Conservation (phyloP, 37 sponge, comb jelly and placozoan species). For the Chondrilla cf. caribensis region DNA sequence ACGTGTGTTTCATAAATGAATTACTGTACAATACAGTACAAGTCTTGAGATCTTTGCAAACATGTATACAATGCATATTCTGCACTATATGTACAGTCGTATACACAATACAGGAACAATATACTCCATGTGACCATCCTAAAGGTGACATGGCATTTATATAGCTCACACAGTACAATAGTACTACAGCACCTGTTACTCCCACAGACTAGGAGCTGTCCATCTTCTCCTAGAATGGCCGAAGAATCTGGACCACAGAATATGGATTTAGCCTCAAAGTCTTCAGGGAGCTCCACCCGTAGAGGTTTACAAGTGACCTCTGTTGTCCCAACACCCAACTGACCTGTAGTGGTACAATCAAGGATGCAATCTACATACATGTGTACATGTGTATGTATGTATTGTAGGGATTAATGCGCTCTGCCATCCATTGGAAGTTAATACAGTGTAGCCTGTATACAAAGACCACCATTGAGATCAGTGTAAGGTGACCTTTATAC, state of each 20-base stretch:
- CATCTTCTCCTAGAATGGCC: constrained; percentile 41
- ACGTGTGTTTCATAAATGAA: too few relatives aligned
- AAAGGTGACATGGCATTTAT: too few relatives aligned
- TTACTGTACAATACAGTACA: too few relatives aligned
- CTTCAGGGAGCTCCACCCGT: constrained; percentile 31
- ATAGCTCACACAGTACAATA: too few relatives aligned
- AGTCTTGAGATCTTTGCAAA: too few relatives aligned
- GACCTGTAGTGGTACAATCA: constrained; percentile 42
- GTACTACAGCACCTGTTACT: constrained; percentile 78
- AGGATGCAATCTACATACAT: neutral
- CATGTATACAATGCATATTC: too few relatives aligned
- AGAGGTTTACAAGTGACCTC: constrained; percentile 19
- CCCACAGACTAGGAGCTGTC: constrained; percentile 65
- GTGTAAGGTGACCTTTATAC: too few relatives aligned
- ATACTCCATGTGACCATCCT: too few relatives aligned
- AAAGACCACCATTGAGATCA: neutral
- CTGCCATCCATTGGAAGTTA: neutral
- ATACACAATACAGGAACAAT: too few relatives aligned
- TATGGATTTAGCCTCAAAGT: neutral
- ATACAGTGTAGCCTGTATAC: neutral
- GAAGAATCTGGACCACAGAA: constrained; percentile 77
- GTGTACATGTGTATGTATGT: neutral
- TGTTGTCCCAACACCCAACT: constrained; percentile 41
- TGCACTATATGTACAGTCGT: too few relatives aligned
- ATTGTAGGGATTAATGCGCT: neutral